Evolutionary conservation across 2,113 vertebrate genomes (phyloP), one percentile per base, ranked within the genome.

Genomic region (Microcebus lehilahytsara): DNA sequence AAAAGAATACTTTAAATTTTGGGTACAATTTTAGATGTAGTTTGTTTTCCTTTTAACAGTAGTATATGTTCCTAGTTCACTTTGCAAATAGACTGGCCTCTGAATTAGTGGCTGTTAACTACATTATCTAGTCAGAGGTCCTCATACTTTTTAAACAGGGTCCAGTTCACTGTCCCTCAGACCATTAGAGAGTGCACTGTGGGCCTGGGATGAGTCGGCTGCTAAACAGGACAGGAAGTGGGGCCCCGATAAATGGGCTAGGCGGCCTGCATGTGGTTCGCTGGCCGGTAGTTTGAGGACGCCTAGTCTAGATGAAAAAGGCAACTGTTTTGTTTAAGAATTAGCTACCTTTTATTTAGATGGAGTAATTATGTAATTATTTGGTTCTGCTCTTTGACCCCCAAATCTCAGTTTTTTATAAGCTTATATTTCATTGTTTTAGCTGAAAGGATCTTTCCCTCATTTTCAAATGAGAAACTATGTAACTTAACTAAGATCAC

Each of bases 361-460:
- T 88, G 83, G 22, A 77, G n/a, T n/a, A 84, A 12, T 42, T 64
- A 22, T 75, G 42, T 75, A 69, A 87, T 94, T 91, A 56, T 37
- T 93, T 95, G 49, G 3, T 92, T 91, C n/a, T 96, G n/a, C 12
- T 83, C 75, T 96, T 91, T 85, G 64, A 86, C 20, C 42, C 46
- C 66, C 16, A 75, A 79, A 25, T 87, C 23, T 85, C 32, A 66
- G 46, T 80, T 95, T 90, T 91, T 37, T 91, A 22, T 11, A 89
- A 62, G 42, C n/a, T 85, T 88, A 13, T 34, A 80, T 89, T 97
- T 81, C 14, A 62, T 85, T 94, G 53, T 95, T 77, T 79, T 96
- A 75, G 25, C 23, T 10, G 42, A 91, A 93, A 91, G 23, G 53
- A 88, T 71, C 62, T 86, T 60, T 58, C 27, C 2, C 20, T 92